phyloP scores from a whole-genome alignment of 2,797 vertebrate species.

The Xiphophorus birchmanni region DNA sequence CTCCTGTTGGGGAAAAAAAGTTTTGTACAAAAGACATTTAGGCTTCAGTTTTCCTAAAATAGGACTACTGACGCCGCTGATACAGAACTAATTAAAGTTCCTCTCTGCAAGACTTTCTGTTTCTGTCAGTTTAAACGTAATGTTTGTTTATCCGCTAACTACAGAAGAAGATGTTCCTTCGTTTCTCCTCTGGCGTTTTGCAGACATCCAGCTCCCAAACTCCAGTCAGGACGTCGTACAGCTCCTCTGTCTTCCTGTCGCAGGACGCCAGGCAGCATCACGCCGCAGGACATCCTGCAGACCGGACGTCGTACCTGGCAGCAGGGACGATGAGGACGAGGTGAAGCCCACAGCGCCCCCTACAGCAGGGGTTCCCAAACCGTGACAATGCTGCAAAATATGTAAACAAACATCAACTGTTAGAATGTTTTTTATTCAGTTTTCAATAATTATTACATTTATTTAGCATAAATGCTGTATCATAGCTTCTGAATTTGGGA shows the following conservation, averaged over 20 bases:
- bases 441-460: too few relatives aligned
- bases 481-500: too few relatives aligned
- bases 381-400: too few relatives aligned
- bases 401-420: too few relatives aligned
- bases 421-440: too few relatives aligned
- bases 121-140: not conserved
- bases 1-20: too few relatives aligned
- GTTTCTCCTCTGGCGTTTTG: conserved; percentile 12
- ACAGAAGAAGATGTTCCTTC: not conserved
- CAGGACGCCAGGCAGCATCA: conserved; percentile 61
- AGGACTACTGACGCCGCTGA: not conserved
- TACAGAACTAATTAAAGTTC: not conserved
- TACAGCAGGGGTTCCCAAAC: too few relatives aligned
- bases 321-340: conserved; percentile 57
- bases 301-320: conserved; percentile 59
- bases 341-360: conserved; percentile 11
- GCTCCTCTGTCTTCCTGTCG: conserved; percentile 64
- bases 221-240: conserved; percentile 59
- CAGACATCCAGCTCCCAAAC: conserved; percentile 54
- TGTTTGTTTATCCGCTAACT: not conserved
- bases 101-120: not conserved
- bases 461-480: too few relatives aligned
- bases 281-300: conserved; percentile 29
- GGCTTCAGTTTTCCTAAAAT: too few relatives aligned
- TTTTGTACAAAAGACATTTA: too few relatives aligned